Evolutionary conservation across 2,888 invertebrate genomes (phyloP).

Genomic region (Synanthedon tipuliformis): DNA sequence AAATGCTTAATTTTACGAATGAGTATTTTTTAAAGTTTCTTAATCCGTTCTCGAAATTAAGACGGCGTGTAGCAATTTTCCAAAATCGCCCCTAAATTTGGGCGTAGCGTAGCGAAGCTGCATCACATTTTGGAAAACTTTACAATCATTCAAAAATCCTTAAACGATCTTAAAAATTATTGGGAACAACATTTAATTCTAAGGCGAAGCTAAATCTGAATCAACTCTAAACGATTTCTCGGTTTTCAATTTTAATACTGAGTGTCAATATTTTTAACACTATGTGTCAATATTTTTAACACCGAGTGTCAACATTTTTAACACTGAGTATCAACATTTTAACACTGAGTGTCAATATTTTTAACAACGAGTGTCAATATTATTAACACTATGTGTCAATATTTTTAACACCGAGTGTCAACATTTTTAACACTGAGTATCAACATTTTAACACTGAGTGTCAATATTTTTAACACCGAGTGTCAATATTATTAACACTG

Average conservation of each 20-base stretch:
- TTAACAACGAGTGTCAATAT: no score
- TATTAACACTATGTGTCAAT: no score
- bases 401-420: no score
- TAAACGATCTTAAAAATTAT: constrained; percentile 60
- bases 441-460: no score
- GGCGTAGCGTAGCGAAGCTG: constrained; percentile 1
- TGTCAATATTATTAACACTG: no score
- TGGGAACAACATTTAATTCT: constrained; percentile 65
- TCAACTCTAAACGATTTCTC: constrained; percentile 8
- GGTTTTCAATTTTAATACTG: not conserved
- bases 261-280: no score
- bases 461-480: no score
- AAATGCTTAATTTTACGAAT: constrained; percentile 63
- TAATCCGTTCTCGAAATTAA: constrained; percentile 42
- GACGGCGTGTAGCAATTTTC: constrained; percentile 37
- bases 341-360: no score
- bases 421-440: no score
- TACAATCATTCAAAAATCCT: constrained; percentile 25
- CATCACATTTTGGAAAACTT: constrained; percentile 35
- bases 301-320: no score
- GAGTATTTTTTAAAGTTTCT: constrained; percentile 55
- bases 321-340: no score
- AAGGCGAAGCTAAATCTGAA: constrained; percentile 46
- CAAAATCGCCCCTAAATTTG: constrained; percentile 21
- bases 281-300: no score